Evolutionary conservation across 2,888 invertebrate species (phyloP).

Genomic region (Thereva nobilitata): DNA sequence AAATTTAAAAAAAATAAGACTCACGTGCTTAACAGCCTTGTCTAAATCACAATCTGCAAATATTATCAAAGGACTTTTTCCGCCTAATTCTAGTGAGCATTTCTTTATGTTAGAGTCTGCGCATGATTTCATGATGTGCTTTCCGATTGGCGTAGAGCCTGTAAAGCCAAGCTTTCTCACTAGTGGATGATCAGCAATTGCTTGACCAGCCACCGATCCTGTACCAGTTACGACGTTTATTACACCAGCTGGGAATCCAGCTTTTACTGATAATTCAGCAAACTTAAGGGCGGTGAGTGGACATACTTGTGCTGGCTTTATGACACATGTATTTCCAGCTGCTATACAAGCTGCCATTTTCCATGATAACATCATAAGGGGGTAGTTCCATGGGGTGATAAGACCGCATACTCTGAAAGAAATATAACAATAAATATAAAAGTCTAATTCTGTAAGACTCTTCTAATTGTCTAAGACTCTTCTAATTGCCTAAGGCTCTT

Average conservation of each 20-base stretch:
- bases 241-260: constrained; percentile 95
- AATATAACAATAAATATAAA: not conserved
- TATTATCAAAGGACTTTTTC: constrained; percentile 93
- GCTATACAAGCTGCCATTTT: constrained; percentile 98
- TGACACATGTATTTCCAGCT: constrained; percentile 94
- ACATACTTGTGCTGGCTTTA: constrained; percentile 92
- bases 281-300: constrained; percentile 94
- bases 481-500: too few species aligned
- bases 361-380: constrained; percentile 98
- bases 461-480: not conserved
- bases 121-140: constrained; percentile 86
- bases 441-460: not conserved
- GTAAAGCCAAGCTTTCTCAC: constrained; percentile 95
- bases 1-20: constrained; percentile 44
- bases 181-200: constrained; percentile 81
- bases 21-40: constrained; percentile 85
- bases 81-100: constrained; percentile 91
- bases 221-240: constrained; percentile 90
- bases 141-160: constrained; percentile 90
- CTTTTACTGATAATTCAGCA: constrained; percentile 83
- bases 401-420: constrained; percentile 79
- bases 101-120: constrained; percentile 92
- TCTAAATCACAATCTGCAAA: constrained; percentile 94
- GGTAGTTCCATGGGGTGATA: constrained; percentile 97
- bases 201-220: constrained; percentile 80